These are phyloP conservation scores for Apodemia hepburni DNA, from an alignment of 2,888 invertebrate genomes.

Conservation along the genomic window DNA sequence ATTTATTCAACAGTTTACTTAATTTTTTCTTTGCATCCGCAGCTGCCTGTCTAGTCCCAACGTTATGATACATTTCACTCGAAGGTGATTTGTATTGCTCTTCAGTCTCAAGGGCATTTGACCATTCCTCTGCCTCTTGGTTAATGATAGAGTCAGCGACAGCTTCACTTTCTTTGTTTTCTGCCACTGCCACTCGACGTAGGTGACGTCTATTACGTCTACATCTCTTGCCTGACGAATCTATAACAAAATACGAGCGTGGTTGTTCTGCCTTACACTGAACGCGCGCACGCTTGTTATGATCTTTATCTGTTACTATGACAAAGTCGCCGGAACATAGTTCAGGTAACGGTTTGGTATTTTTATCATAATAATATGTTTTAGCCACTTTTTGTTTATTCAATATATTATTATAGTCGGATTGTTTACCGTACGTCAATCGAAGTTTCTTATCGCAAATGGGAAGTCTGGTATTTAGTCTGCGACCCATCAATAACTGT, in stretches of 20 bases:
- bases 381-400: neutral
- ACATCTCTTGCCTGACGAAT: neutral
- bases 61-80: neutral
- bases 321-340: neutral
- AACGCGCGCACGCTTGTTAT: neutral
- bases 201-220: neutral
- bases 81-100: neutral
- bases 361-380: neutral
- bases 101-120: neutral
- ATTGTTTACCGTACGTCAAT: neutral
- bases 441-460: neutral
- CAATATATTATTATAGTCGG: neutral
- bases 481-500: constrained; percentile 1
- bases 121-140: neutral
- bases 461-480: neutral
- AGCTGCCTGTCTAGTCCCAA: neutral
- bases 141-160: neutral
- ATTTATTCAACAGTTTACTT: neutral
- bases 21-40: neutral
- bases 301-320: neutral
- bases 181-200: neutral
- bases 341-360: neutral
- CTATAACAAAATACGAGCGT: neutral
- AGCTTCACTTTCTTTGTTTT: neutral
- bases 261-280: neutral